Percentiles rank a stretch among this genome's conserved stretches.
phyloP scores from a whole-genome alignment of 2,113 vertebrate species.

The Osmerus mordax region DNA sequence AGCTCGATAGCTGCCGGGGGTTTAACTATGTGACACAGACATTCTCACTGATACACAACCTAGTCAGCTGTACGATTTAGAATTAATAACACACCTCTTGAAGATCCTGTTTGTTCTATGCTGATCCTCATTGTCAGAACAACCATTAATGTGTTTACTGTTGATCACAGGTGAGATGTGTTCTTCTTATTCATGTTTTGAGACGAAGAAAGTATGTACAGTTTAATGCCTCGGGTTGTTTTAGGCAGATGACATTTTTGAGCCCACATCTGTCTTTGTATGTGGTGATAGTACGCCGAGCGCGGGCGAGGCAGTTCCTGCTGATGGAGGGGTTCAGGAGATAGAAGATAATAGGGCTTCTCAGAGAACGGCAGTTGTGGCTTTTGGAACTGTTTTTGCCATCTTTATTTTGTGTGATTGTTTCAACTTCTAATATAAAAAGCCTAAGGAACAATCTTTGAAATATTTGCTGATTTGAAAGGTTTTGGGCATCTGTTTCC shows the following conservation, averaged over 20 bases:
- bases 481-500: conserved; percentile 32
- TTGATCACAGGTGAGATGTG: conserved; percentile 31
- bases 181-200: conserved; percentile 30
- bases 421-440: conserved; percentile 51
- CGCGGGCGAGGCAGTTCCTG: conserved; percentile 51
- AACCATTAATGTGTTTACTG: conserved; percentile 50
- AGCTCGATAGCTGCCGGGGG: conserved; percentile 54
- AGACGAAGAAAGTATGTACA: background rate
- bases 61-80: background rate
- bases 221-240: conserved; percentile 3
- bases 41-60: conserved; percentile 2
- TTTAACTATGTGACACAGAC: conserved; percentile 52
- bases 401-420: conserved; percentile 59
- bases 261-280: conserved; percentile 58
- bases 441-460: conserved; percentile 33
- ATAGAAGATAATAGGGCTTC: conserved; percentile 73
- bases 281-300: conserved; percentile 51
- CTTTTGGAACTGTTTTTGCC: conserved; percentile 71
- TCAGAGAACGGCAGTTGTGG: conserved; percentile 58
- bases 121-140: conserved; percentile 53
- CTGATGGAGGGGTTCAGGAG: conserved; percentile 70
- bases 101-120: background rate
- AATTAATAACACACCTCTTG: background rate
- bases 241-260: conserved; percentile 3
- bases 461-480: conserved; percentile 40